These are phyloP conservation scores for Chrysodeixis includens DNA, from an alignment of 2,888 invertebrate genomes.

Conservation along the genomic window DNA sequence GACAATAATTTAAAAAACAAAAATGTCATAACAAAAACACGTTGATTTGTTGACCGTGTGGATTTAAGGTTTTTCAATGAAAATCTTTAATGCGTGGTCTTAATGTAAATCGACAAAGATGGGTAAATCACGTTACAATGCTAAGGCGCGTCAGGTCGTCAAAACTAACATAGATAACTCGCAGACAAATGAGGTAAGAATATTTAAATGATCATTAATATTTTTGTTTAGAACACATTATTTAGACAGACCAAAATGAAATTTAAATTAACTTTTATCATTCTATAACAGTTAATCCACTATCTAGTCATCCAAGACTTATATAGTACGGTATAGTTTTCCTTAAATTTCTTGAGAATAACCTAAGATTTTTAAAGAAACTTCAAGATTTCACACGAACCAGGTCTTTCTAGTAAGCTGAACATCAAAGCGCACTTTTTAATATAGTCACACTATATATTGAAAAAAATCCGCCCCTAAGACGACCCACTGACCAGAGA, in stretches of 20 bases:
- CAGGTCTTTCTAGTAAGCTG: too few species aligned
- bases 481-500: too few species aligned
- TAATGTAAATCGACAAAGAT: constrained; percentile 71
- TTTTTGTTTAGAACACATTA: not conserved
- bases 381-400: too few species aligned
- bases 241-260: not conserved
- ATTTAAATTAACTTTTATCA: not conserved
- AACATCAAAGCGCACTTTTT: too few species aligned
- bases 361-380: constrained; percentile 5
- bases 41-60: constrained; percentile 41
- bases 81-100: not conserved
- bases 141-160: constrained; percentile 92
- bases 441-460: too few species aligned
- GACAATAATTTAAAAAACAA: constrained; percentile 33
- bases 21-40: constrained; percentile 78
- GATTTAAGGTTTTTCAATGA: not conserved
- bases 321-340: not conserved
- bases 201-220: not conserved
- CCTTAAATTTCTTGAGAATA: not conserved
- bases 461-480: too few species aligned
- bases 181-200: constrained; percentile 90
- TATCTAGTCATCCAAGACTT: not conserved
- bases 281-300: not conserved
- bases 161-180: constrained; percentile 92
- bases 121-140: constrained; percentile 93